Conservation (phyloP, 2,797 vertebrate genomes). For the Pempheris klunzingeri region DNA sequence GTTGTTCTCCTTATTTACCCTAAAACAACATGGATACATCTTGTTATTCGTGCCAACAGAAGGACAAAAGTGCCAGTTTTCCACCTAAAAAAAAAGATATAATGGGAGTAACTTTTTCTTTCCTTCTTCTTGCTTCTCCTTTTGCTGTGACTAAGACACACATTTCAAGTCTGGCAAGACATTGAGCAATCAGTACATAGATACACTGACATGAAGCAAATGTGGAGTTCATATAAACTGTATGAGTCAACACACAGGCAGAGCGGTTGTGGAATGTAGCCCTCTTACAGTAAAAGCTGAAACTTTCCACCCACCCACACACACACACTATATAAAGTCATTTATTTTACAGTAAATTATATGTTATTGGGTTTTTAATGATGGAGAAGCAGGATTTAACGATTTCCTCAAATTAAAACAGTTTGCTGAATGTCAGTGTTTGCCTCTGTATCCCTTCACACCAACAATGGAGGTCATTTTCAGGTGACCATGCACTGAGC, state of each 20-base stretch:
- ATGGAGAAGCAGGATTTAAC: not conserved
- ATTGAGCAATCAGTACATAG: not conserved
- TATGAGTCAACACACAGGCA: slow-evolving; percentile 6
- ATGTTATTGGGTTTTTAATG: not conserved
- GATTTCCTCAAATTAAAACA: not conserved
- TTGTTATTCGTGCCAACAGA: slow-evolving; percentile 1
- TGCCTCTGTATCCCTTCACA: too few species aligned
- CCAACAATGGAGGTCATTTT: not conserved
- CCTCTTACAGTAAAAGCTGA: not conserved
- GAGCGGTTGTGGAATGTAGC: not conserved
- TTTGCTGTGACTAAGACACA: slow-evolving; percentile 30
- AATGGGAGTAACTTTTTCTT: not conserved
- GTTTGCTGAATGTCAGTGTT: not conserved
- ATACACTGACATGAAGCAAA: slow-evolving; percentile 1
- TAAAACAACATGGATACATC: not conserved
- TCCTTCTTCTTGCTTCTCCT: not conserved
- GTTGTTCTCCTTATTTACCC: not conserved
- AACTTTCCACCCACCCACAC: not conserved
- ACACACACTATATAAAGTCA: not conserved
- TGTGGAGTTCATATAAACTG: not conserved
- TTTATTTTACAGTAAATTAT: not conserved
- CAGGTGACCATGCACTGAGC: too few species aligned
- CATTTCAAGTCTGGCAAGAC: not conserved
- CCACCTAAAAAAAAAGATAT: not conserved
- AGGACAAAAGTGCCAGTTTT: not conserved